Evolutionary conservation across 2,797 vertebrate genomes (phyloP), one percentile per base, ranked within the genome.

Genomic region (Bryconaethiops microstoma): DNA sequence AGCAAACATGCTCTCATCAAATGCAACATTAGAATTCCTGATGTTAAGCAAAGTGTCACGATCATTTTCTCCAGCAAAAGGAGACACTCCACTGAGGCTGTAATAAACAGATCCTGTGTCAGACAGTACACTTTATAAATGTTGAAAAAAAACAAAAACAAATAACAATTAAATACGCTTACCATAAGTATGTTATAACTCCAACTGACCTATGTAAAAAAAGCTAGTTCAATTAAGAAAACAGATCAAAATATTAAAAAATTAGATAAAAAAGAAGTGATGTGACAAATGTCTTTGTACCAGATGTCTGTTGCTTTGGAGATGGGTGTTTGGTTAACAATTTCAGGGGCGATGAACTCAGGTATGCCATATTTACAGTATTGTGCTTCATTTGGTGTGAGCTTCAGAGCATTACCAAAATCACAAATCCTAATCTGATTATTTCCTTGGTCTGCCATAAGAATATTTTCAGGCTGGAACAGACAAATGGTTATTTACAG

Each of bases 331-430:
- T 99, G 97, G 92, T 97, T 97, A 84, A 99, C 95, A 7, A 99
- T 97, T 92, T 99, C 98, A 0, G 98, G 98, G 0, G 97, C 95
- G 9, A 98, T 94, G 0, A 97, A 99, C 90, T 99, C 98, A 0
- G 97, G 97, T 0, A 97, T 99, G 82, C 98, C 98, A 0, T 96
- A 97, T 65, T 95, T 96, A 92, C 96, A 96, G 92, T 97, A 99
- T 87, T 94, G 90, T 0, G 94, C 93, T 79, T 97, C 96, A 0
- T 92, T 94, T 0, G 91, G 73, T 0, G 88, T 95, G 86, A 98
- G 57, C 84, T 94, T 96, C 29, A 95, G 85, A 0, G 97, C 96
- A 0, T 96, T 98, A 9, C 97, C 98, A 0, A 99, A 98, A 88
- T 99, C 98, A 3, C 97, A 98, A 86, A 99, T 96, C 48, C 96